Base-by-base conservation (phyloP, 2,888 invertebrate species). In the Drosophila mettleri region DNA sequence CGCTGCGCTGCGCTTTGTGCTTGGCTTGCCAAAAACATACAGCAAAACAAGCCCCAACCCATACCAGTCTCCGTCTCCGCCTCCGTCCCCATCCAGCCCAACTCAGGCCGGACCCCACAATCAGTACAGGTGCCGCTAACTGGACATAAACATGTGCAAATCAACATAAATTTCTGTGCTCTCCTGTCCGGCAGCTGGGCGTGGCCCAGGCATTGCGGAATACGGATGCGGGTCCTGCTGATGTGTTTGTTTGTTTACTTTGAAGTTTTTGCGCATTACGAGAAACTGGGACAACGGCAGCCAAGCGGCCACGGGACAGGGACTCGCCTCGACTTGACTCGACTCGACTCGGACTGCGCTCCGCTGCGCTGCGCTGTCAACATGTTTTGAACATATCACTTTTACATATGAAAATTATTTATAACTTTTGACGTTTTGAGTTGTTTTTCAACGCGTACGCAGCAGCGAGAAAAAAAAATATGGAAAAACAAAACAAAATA, bases 301-400 rank as follows among this genome's bases (percentile, higher is more conserved):
- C 63, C 51, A 64, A 68, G 63, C 76, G 64, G 74, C 74, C 77
- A 41, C 68, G 58, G 74, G 63, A 76, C 36, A 63, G 58, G 74
- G 63, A 76, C 36, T 18, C 29, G 46, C 33, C 59, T 51, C 41
- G 57, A n/a, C 59, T 27, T 3, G 33, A 16, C 46, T 12, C 33
- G 41, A 20, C 62, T 16, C 29, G 38, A 43, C 59, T 66, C 51
- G 66, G 70, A 67, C 74, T 54, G 46, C 63, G 68, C 46, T 49
- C 24, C 49, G 67, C 46, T 64, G 54, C 49, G 67, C 46, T 64
- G 54, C 73, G 69, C 88, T 88, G 85, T 83, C 85, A 86, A 86
- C 85, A 86, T 86, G 88, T 86, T 86, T 86, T 86, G 88, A 86
- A 86, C 85, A 86, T 86, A 86, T 86, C 85, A 88, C 85, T 88